Evolutionary conservation across 2,888 invertebrate genomes (phyloP), one percentile per base, ranked within the genome.

Genomic region (Cetonia aurata): DNA sequence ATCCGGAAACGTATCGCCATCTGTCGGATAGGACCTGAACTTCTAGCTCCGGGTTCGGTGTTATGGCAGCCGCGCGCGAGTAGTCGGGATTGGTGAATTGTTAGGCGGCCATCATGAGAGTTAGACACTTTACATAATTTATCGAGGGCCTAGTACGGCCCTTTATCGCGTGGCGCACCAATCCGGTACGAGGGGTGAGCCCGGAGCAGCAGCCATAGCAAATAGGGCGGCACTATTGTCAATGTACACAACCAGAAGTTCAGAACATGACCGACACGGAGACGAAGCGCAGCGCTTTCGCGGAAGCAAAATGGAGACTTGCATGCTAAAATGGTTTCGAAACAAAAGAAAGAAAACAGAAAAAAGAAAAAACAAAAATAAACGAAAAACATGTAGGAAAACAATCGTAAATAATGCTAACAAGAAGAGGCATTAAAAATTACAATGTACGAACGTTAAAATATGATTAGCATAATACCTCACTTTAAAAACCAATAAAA

Each of bases 51-150:
- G 37, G 57, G 50, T 69, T 59, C 48, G 19, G 67, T 72, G 72
- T 72, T 62, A 75, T 74, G 74, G 73, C 60, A 72, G 70, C 72
- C 56, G 46, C 15, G 53, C 53, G 31, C 57, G 15, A 19, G 42
- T 57, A 31, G 72, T 71, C 71, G 73, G 75, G 83, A 87, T 87
- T 87, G 87, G 87, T 77, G 78, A 78, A 77, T 69, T 67, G 59
- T 68, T 13, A 56, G 80, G 83, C 86, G 83, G 87, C 87, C 87
- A 88, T 88, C 83, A 84, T 85, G 83, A 81, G 81, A 81, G 81
- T 83, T 82, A 78, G 80, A 78, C 81, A 79, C 75, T 78, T 79
- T 75, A 76, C 74, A 76, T 80, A 80, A 83, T 83, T 80, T 82
- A 84, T 79, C 13, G 77, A 74, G 72, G 75, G 72, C 65, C 71